A percentile compares a stretch with the other conserved stretches of the same genome.
These are phyloP conservation scores for Tauraco erythrolophus DNA, from an alignment of 2,113 vertebrate genomes.

Conservation along the genomic window DNA sequence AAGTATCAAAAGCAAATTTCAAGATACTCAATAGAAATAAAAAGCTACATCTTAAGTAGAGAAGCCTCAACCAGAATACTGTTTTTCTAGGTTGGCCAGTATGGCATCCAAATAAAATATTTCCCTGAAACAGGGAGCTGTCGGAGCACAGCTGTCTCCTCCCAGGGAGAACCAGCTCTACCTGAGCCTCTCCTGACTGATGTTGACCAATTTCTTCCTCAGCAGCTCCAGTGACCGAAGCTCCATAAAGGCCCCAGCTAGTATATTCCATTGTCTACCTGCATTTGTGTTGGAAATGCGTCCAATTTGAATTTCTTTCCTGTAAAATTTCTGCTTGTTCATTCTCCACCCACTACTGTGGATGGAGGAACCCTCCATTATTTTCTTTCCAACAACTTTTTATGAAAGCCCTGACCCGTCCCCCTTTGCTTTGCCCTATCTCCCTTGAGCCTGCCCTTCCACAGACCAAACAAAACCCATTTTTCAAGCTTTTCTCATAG, in stretches of 20 bases:
- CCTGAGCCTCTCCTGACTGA: not conserved
- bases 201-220: not conserved
- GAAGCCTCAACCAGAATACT: not conserved
- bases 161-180: not conserved
- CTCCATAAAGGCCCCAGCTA: not conserved
- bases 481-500: not conserved
- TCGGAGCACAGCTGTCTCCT: not conserved
- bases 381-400: not conserved
- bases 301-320: not conserved
- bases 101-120: not conserved
- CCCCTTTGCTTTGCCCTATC: rapidly evolving
- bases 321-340: not conserved
- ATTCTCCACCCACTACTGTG: rapidly evolving
- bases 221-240: not conserved
- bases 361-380: not conserved
- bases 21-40: not conserved
- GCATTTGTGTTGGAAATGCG: rapidly evolving
- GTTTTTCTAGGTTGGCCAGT: not conserved
- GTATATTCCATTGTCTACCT: not conserved
- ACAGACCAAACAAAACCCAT: rapidly evolving
- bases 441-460: not conserved
- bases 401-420: not conserved
- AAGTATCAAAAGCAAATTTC: not conserved
- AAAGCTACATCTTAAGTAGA: not conserved
- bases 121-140: not conserved